Percentiles rank a stretch among this genome's conserved stretches.
These are phyloP conservation scores for Acronicta leporina DNA, from an alignment of 2,888 invertebrate genomes.

Conservation along the genomic window DNA sequence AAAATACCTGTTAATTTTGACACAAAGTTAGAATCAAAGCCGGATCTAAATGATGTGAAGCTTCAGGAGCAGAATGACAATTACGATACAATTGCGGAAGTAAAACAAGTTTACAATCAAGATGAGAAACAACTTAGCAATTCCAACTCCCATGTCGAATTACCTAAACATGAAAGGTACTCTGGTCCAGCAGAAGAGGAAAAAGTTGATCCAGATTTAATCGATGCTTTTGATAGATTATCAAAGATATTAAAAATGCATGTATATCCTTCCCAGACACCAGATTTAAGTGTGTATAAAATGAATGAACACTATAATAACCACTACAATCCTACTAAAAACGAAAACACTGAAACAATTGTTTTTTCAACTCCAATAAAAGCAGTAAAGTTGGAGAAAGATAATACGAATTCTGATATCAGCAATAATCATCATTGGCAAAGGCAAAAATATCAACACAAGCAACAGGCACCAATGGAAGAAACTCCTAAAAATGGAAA, in stretches of 20 bases:
- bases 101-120: constrained; percentile 5
- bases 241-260: constrained; percentile 67
- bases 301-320: constrained; percentile 16
- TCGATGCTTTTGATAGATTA: constrained; percentile 65
- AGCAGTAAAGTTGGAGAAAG: constrained; percentile 8
- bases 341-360: background rate
- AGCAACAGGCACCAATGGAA: background rate
- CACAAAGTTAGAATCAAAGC: constrained; percentile 9
- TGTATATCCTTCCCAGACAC: constrained; percentile 66
- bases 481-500: background rate
- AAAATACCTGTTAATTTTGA: constrained; percentile 31
- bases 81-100: constrained; percentile 8
- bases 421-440: constrained; percentile 33
- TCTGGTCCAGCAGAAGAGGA: constrained; percentile 8
- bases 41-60: constrained; percentile 11
- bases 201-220: constrained; percentile 53
- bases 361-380: constrained; percentile 2
- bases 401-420: constrained; percentile 30
- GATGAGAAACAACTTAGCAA: constrained; percentile 1
- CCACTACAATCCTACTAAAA: constrained; percentile 4
- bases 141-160: constrained; percentile 2
- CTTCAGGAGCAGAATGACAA: background rate
- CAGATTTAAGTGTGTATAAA: constrained; percentile 59
- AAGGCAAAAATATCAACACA: constrained; percentile 3
- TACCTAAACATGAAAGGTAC: constrained; percentile 14